These are phyloP conservation scores for Alces alces DNA, from an alignment of 2,113 vertebrate species.

Conservation along the genomic window DNA sequence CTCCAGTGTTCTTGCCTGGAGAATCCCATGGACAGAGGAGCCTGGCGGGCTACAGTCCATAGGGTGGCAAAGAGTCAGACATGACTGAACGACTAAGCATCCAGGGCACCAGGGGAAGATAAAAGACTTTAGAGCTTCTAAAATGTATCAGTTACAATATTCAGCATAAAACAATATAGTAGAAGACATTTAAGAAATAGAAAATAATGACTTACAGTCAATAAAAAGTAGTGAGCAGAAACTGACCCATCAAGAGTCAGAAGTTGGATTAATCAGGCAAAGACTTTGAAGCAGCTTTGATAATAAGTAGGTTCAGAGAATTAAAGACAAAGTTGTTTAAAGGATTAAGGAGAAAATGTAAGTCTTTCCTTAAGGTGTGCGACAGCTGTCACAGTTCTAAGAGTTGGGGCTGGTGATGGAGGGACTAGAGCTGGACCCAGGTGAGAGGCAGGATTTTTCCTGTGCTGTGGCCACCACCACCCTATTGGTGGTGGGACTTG, in stretches of 20 bases:
- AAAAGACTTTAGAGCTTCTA: background rate
- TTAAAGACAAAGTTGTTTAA: background rate
- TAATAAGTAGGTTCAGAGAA: background rate
- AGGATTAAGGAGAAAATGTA: background rate
- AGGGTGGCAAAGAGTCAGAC: background rate
- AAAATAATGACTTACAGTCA: background rate
- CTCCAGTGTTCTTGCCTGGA: background rate
- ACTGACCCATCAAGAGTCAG: background rate
- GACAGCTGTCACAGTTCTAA: background rate
- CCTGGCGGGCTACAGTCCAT: background rate
- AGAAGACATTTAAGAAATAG: background rate
- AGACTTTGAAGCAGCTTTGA: background rate
- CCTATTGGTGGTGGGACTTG: background rate
- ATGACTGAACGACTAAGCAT: accelerated
- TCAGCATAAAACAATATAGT: background rate
- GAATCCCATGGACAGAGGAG: background rate
- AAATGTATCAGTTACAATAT: background rate
- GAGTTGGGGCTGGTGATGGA: background rate
- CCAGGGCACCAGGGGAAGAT: background rate
- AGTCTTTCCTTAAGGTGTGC: background rate
- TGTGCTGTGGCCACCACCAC: background rate
- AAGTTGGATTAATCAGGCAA: background rate
- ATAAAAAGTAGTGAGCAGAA: background rate
- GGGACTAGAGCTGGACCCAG: background rate
- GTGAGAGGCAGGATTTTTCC: background rate